These are phyloP conservation scores for Oxystoma pomonae DNA, from an alignment of 2,888 invertebrate species.

Conservation along the genomic window DNA sequence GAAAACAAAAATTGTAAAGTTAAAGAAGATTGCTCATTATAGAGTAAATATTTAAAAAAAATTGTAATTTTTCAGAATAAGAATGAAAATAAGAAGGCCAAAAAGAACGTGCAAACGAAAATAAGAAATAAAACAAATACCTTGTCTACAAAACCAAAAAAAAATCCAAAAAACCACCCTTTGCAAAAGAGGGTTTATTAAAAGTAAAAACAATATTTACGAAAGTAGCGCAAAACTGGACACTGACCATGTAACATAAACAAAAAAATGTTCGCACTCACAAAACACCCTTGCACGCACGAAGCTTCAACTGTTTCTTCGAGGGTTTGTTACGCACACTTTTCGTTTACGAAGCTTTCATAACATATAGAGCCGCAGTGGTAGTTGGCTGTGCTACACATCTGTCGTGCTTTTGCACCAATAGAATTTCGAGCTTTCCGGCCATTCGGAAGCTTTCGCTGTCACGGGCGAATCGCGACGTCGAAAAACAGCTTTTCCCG, in stretches of 20 bases:
- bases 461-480: neutral
- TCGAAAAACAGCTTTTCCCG: neutral
- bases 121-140: too few relatives aligned
- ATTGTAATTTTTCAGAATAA: too few relatives aligned
- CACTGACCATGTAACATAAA: slow-evolving; percentile 48
- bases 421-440: slow-evolving; percentile 31
- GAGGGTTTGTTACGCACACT: slow-evolving; percentile 37
- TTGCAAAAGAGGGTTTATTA: slow-evolving; percentile 13
- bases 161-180: slow-evolving; percentile 10
- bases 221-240: slow-evolving; percentile 21
- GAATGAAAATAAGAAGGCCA: too few relatives aligned
- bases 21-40: too few relatives aligned
- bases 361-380: neutral
- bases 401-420: slow-evolving; percentile 46
- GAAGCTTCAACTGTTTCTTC: slow-evolving; percentile 16
- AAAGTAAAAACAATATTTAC: slow-evolving; percentile 11
- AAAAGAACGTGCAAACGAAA: too few relatives aligned
- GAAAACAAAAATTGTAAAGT: too few relatives aligned
- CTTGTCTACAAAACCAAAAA: neutral
- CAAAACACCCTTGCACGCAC: slow-evolving; percentile 46
- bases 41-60: too few relatives aligned
- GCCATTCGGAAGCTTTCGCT: slow-evolving; percentile 27
- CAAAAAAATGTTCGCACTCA: slow-evolving; percentile 45
- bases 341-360: slow-evolving; percentile 26
- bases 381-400: slow-evolving; percentile 40